Evolutionary conservation across 2,797 vertebrate species (phyloP).

Genomic region (Gephyroberyx darwinii): DNA sequence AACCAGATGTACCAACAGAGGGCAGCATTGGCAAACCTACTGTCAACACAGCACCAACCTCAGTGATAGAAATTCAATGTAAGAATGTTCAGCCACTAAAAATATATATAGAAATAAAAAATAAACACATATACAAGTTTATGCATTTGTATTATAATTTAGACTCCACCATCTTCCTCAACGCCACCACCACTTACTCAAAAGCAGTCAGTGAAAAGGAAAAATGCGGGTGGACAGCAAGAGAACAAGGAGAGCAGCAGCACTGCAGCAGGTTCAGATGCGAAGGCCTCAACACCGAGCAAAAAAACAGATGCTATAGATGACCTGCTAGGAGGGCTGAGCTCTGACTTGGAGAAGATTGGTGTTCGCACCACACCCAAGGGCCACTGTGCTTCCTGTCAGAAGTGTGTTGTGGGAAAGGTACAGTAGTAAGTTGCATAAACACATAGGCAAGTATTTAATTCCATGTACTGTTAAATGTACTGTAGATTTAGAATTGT

Average conservation of each 20-base stretch:
- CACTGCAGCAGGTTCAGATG: constrained; percentile 18
- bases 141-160: constrained; percentile 9
- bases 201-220: constrained; percentile 60
- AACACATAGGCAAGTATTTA: background rate
- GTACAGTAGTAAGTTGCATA: constrained; percentile 62
- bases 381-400: constrained; percentile 86
- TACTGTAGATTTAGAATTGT: background rate
- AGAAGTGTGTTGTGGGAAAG: constrained; percentile 88
- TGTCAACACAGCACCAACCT: background rate
- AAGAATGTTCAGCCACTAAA: background rate
- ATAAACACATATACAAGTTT: background rate
- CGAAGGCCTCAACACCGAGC: constrained; percentile 9
- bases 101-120: background rate
- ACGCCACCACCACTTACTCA: constrained; percentile 58
- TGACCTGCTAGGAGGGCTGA: constrained; percentile 86
- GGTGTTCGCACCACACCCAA: constrained; percentile 84
- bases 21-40: constrained; percentile 64
- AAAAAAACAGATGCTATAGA: constrained; percentile 79
- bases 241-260: constrained; percentile 32
- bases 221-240: constrained; percentile 29
- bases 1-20: constrained; percentile 66
- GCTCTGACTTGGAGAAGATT: constrained; percentile 88
- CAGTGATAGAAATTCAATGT: background rate
- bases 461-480: background rate
- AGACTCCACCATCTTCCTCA: constrained; percentile 45